Base-by-base conservation (phyloP, 1,140 invertebrate genomes). In the Bicyclus anynana region DNA sequence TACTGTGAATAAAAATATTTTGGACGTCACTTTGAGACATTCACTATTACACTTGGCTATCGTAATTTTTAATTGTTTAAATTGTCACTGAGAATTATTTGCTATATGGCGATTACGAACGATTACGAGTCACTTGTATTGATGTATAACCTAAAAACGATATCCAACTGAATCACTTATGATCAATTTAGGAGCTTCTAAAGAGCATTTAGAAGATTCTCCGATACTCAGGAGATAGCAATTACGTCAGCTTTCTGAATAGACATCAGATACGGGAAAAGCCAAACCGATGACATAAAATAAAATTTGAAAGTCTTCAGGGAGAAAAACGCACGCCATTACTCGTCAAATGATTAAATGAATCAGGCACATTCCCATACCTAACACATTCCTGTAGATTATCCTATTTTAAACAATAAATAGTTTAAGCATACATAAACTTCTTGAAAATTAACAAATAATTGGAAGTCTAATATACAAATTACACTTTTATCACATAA, bases 311-410 rank as follows among this genome's bases (percentile, higher is more conserved):
- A 86, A 88, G 80, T 83, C 70, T 83, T 80, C 72, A 65, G 65
- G 74, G 63, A 80, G 80, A 82, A 86, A 85, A 86, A 87, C 85
- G 84, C 87, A 89, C 87, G 87, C 87, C 87, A 89, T 89, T 89
- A 85, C 81, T 88, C 74, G 84, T 81, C 82, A 87, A 89, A 87
- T 86, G 79, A 84, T 88, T 78, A 80, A 84, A 85, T 84, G 79
- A 77, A 79, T 74, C 67, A 84, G 75, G 62, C 62, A 77, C 68
- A 77, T 72, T 73, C 73, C 74, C 87, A 81, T 89, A 89, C 87
- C 87, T 89, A 89, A 80, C 76, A 89, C 87, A 89, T 89, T 84
- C 80, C 84, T 82, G 82, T 68, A 80, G 72, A 78, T 79, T 79
- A 82, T 87, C 77, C 77, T 89, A 85, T 72, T 74, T 83, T 81